Percentiles rank a stretch among this genome's conserved stretches.
Evolutionary conservation across 2,113 vertebrate species (phyloP).

Genomic region (Acinonyx jubatus): DNA sequence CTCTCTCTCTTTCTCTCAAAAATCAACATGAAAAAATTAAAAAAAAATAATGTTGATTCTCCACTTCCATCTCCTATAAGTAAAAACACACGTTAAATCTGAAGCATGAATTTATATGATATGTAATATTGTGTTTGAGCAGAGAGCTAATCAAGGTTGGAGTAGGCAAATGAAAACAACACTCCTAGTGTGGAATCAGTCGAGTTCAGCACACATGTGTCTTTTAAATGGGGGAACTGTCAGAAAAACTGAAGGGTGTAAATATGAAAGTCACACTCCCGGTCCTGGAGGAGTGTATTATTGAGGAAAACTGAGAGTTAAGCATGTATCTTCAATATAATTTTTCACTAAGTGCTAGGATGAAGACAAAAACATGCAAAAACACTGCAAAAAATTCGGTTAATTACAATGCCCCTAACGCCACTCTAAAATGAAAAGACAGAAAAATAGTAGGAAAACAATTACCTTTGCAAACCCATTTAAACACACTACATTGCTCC

Average conservation of each 20-base stretch:
- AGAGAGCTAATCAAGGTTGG: not conserved
- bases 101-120: not conserved
- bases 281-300: not conserved
- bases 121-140: not conserved
- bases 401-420: not conserved
- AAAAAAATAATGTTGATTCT: not conserved
- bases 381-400: not conserved
- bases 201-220: not conserved
- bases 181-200: not conserved
- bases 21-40: too few relatives aligned
- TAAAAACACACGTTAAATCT: not conserved
- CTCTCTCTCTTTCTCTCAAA: too few relatives aligned
- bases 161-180: not conserved
- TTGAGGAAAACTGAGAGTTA: not conserved
- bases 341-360: not conserved
- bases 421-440: not conserved
- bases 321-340: not conserved
- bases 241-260: not conserved
- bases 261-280: not conserved
- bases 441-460: not conserved
- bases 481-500: not conserved
- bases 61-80: not conserved
- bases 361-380: not conserved
- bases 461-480: not conserved
- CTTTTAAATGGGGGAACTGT: not conserved